Base-by-base conservation (phyloP, 2,888 invertebrate species). In the Cataglyphis albicans region DNA sequence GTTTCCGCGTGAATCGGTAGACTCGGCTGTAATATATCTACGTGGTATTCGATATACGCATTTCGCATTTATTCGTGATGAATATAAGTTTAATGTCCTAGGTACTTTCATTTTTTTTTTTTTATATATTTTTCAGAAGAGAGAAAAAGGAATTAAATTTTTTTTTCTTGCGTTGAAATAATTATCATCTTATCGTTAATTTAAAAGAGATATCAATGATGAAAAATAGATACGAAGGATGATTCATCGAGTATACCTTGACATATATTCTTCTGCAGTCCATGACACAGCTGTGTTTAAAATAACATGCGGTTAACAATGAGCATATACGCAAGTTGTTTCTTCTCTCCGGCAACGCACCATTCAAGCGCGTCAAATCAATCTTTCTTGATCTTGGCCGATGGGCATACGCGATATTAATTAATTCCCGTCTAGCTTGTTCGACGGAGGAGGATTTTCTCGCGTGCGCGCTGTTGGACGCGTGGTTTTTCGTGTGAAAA, bases 351-450 rank as follows among this genome's bases (percentile, higher is more conserved):
- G 25, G 73, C 35, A 59, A 73, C 48, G 7, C 48, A 52, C 78
- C 35, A 70, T 80, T 80, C 78, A 80, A 80, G 78, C 74, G 73
- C 73, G 78, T 80, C 78, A 73, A 80, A 80, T 80, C 78, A 73
- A 80, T 80, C 73, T 80, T 59, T 35, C 59, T 52, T 52, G 48
- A 59, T 72, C 72, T 72, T 57, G 59, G 73, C 73, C 78, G 59
- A 59, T 59, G 44, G 78, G 78, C 35, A 80, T 72, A 21, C 44
- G 78, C 78, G 59, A 59, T 80, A 80, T 59, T 59, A 73, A 80
- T 80, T 80, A 80, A 80, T 80, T 80, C 72, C 59, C 44, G 59
- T 59, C 78, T 25, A 18, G 73, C 59, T 59, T 59, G 44, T 59
- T 55, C 21, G 68, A 32, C 68, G 70, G 21, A 44, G 70, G 21